Base-by-base conservation (phyloP, 2,888 invertebrate species). In the Apamea crenata region DNA sequence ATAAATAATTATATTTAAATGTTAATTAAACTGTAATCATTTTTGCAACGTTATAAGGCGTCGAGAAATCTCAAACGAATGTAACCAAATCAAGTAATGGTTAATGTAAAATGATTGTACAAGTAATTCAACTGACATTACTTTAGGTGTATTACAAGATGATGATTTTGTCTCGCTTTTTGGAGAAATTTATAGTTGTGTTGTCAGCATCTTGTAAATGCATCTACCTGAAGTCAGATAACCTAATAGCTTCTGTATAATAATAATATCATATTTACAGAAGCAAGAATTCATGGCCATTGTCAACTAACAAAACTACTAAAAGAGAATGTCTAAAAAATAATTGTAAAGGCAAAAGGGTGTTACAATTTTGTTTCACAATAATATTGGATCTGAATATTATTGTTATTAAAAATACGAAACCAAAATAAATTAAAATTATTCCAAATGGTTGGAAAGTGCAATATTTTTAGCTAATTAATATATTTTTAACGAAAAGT, bases 381-480 rank as follows among this genome's bases (percentile, higher is more conserved):
- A 59, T 44, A 59, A 25, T 40, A 70, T 65, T 65, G 0, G 10
- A 29, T 36, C 70, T 65, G 18, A 82, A 59, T 12, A 44, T 69
- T 63, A 50, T 59, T 72, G 25, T 59, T 44, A 59, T 25, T 16
- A 40, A 44, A 56, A 40, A 68, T 53, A 83, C 0, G 32, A 61
- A 87, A 84, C 80, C 74, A 84, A 84, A 84, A 72, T 75, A 44
- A 56, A 56, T 32, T 25, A 63, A 44, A 69, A 74, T 61, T n/a
- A 36, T 56, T 77, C 68, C 66, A 80, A 82, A 74, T 77, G 40
- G 4, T 77, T 74, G 74, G 74, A 80, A 40, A 63, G 88, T 90
- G 90, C 90, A 90, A 89, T 88, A 89, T 82, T 85, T 87, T 84
- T 80, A 67, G 63, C 21, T 56, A 53, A 56, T 71, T 68, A 73